Evolutionary conservation across 2,113 vertebrate species (phyloP), one percentile per base, ranked within the genome.

Genomic region (Dasyprocta punctata): DNA sequence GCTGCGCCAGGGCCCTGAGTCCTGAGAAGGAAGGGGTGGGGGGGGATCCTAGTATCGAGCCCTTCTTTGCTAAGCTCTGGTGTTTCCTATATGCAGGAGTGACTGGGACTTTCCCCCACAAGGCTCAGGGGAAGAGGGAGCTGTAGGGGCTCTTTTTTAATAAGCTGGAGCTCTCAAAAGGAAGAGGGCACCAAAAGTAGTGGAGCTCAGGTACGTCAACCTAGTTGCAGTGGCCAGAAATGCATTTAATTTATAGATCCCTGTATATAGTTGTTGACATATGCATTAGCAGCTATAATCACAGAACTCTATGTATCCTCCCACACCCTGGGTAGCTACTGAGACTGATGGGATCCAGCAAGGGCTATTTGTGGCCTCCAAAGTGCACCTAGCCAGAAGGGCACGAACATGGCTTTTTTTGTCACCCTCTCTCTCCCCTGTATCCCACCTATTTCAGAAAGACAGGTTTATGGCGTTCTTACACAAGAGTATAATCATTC

Each of bases 151-250:
- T 67, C 77, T 81, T 88, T 89, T 97, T 86, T 17, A 93, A 86
- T 92, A 96, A 96, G 94, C 90, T 60, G 92, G 94, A 95, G 94
- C 96, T 97, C 97, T 97, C 95, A 16, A 26, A 80, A 89, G 90
- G 81, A 91, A 87, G 91, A 96, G 97, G 88, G 95, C 92, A 92
- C 80, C 96, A 67, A 92, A 95, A 97, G 97, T 97, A 97, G 97
- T 90, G 97, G 98, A 98, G 98, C 98, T 98, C 98, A 98, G 98
- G 98, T 98, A 98, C 56, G 95, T 95, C 97, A 90, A 88, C 96
- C 97, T 95, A 95, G 97, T 97, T 97, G 95, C 95, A 95, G 97
- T 95, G 98, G 93, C 95, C 97, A 98, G 98, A 95, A 71, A 95
- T 94, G 89, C 97, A 67, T 97, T 98, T 95, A 93, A 97, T 97